These are phyloP conservation scores for Gymnocypris eckloni DNA, from an alignment of 2,797 vertebrate species.

Conservation along the genomic window DNA sequence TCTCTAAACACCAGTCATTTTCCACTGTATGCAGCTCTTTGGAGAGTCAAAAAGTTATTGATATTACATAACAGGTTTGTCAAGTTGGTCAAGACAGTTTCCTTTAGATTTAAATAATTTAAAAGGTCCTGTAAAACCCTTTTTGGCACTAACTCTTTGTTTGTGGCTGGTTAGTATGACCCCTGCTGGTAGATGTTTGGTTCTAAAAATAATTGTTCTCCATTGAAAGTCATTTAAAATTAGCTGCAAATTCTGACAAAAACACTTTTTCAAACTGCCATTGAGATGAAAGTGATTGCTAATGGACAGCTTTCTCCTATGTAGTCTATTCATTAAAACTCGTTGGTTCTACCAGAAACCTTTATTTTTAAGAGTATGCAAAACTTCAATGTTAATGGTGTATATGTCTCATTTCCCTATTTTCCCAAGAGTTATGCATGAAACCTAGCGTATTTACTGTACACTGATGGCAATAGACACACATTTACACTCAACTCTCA, in stretches of 20 bases:
- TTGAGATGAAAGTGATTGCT: not conserved
- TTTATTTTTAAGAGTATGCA: constrained; percentile 1
- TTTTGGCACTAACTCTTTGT: constrained; percentile 5
- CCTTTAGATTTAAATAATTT: not conserved
- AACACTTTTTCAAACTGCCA: not conserved
- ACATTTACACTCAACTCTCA: constrained; percentile 30
- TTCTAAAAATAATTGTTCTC: not conserved
- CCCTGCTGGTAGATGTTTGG: not conserved
- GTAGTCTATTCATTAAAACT: not conserved
- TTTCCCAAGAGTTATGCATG: not conserved
- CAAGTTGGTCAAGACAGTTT: not conserved
- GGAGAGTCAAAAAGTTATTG: not conserved
- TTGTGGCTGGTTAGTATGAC: not conserved
- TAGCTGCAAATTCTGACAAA: not conserved
- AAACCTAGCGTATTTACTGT: not conserved
- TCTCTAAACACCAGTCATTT: not conserved
- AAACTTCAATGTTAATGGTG: not conserved
- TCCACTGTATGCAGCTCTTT: constrained; percentile 4
- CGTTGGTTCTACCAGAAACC: not conserved
- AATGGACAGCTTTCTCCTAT: not conserved
- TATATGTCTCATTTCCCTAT: not conserved
- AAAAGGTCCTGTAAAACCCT: not conserved
- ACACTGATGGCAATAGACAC: not conserved
- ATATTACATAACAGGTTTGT: not conserved
- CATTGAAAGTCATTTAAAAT: constrained; percentile 5